phyloP scores from a whole-genome alignment of 1,140 invertebrate genomes.

The Glomeris maerens region DNA sequence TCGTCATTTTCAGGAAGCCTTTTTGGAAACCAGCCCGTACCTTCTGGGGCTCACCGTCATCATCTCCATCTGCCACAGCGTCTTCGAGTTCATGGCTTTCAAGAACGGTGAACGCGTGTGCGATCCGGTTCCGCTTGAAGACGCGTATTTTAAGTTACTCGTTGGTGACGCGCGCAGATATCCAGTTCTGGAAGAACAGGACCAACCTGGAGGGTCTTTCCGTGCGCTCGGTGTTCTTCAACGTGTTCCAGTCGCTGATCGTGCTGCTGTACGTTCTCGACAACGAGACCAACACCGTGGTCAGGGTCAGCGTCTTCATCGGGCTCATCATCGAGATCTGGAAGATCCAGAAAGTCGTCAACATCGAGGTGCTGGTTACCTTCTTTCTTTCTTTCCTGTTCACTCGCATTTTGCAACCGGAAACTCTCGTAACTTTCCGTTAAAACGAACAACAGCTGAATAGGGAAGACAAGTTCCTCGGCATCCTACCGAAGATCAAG shows the following conservation, averaged over 20 bases:
- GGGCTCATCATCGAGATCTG: slow-evolving; percentile 95
- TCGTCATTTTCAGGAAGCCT: slow-evolving; percentile 48
- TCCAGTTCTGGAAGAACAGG: slow-evolving; percentile 98
- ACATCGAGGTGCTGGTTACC: slow-evolving; percentile 28
- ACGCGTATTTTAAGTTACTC: neutral
- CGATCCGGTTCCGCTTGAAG: neutral
- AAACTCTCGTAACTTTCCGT: slow-evolving; percentile 14
- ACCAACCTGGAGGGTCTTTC: slow-evolving; percentile 94
- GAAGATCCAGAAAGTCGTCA: slow-evolving; percentile 94
- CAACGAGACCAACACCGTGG: slow-evolving; percentile 95
- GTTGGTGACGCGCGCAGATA: slow-evolving; percentile 46
- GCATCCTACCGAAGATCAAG: slow-evolving; percentile 61
- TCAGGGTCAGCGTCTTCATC: slow-evolving; percentile 79
- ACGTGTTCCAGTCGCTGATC: slow-evolving; percentile 90
- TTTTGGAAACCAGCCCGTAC: slow-evolving; percentile 94
- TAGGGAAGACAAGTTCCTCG: slow-evolving; percentile 52
- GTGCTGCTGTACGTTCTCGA: slow-evolving; percentile 93
- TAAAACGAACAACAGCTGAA: slow-evolving; percentile 43
- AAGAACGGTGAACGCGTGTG: slow-evolving; percentile 66
- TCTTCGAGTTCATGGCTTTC: slow-evolving; percentile 97
- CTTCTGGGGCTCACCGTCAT: slow-evolving; percentile 78
- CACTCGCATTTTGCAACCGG: neutral
- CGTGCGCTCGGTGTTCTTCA: slow-evolving; percentile 97
- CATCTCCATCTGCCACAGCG: slow-evolving; percentile 88
- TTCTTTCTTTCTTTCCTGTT: slow-evolving; percentile 1